These are phyloP conservation scores for Chaetophractus vellerosus DNA, from an alignment of 2,797 vertebrate genomes.

Conservation along the genomic window DNA sequence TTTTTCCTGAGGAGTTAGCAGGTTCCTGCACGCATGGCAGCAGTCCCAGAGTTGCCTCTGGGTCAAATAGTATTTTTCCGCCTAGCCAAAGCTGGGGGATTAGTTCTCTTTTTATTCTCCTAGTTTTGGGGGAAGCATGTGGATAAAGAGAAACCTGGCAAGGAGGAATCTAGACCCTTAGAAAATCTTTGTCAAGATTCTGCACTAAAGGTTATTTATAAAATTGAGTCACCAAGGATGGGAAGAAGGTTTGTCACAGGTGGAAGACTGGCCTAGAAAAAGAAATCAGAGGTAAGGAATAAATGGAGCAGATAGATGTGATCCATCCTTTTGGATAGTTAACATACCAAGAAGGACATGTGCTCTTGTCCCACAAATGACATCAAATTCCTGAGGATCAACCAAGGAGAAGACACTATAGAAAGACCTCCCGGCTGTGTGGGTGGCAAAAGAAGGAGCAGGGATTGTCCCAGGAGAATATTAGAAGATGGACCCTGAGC, in stretches of 20 bases:
- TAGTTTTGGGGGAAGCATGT: neutral
- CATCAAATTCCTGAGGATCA: slow-evolving; percentile 12
- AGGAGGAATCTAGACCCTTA: slow-evolving; percentile 42
- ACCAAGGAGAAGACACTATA: neutral
- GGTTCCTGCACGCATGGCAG: slow-evolving; percentile 82
- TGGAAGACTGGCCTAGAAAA: slow-evolving; percentile 24
- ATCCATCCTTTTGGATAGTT: neutral
- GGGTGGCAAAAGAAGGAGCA: neutral
- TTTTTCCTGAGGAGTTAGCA: slow-evolving; percentile 82
- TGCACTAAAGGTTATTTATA: slow-evolving; percentile 37
- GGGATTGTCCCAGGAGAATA: neutral
- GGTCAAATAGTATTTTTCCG: slow-evolving; percentile 84
- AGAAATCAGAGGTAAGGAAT: slow-evolving; percentile 39
- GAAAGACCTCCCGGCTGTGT: neutral
- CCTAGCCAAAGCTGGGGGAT: slow-evolving; percentile 60
- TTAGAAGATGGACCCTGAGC: neutral
- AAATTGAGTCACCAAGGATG: slow-evolving; percentile 48
- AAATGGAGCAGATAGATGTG: slow-evolving; percentile 13
- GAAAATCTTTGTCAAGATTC: slow-evolving; percentile 62
- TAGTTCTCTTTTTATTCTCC: slow-evolving; percentile 66
- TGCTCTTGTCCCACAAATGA: neutral
- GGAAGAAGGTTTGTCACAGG: slow-evolving; percentile 59
- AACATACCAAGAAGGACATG: neutral
- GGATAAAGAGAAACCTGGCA: slow-evolving; percentile 45
- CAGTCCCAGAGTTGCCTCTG: slow-evolving; percentile 79